These are phyloP conservation scores for Thomomys bottae DNA, from an alignment of 2,113 vertebrate genomes.

Conservation along the genomic window DNA sequence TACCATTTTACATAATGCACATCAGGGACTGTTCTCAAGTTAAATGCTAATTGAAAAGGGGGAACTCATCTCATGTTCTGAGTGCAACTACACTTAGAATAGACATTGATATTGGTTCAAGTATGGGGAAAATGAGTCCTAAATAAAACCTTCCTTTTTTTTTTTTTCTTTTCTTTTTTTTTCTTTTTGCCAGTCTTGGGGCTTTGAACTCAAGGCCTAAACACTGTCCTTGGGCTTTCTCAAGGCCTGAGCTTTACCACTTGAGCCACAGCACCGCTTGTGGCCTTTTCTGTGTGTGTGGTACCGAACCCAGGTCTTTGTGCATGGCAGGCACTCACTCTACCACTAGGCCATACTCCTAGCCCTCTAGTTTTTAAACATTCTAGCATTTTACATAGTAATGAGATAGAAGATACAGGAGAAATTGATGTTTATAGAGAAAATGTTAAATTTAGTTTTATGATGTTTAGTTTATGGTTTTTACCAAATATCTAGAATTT, in stretches of 20 bases:
- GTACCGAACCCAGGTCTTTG: too few species aligned
- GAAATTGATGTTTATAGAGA: background rate
- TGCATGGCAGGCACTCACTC: too few species aligned
- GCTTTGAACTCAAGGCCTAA: too few species aligned
- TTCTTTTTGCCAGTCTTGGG: too few species aligned
- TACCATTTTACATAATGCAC: background rate
- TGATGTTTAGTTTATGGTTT: slow-evolving; percentile 11
- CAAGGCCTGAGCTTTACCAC: too few species aligned
- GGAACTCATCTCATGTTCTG: background rate
- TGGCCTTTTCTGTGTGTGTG: too few species aligned
- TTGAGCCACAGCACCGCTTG: too few species aligned
- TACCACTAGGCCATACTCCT: too few species aligned
- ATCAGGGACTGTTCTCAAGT: background rate
- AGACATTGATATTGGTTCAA: background rate
- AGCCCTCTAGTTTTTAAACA: too few species aligned
- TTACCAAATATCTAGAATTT: background rate
- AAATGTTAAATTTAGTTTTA: slow-evolving; percentile 1
- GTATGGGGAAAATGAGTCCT: slow-evolving; percentile 10
- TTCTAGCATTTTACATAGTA: background rate
- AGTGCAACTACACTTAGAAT: background rate
- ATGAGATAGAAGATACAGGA: background rate
- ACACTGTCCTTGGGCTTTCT: too few species aligned
- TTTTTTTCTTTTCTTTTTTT: too few species aligned
- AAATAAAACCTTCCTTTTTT: slow-evolving; percentile 13
- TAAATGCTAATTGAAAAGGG: background rate